phyloP scores from a whole-genome alignment of 2,888 invertebrate species.

The Mythimna lalbum region DNA sequence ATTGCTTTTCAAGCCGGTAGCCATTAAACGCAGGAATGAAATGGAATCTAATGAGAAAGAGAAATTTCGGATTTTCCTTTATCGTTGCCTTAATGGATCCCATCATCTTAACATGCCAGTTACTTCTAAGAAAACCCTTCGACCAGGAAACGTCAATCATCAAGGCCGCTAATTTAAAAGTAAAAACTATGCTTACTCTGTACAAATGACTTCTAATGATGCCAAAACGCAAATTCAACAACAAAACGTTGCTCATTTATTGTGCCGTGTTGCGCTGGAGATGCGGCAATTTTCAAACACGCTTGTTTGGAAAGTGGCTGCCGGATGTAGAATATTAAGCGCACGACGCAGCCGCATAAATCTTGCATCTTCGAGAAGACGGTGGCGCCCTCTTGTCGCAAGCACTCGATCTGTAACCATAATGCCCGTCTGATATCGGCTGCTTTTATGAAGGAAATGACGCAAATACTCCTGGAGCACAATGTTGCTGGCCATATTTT shows the following conservation, averaged over 20 bases:
- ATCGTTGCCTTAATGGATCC: background rate
- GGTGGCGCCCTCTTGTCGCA: slow-evolving; percentile 71
- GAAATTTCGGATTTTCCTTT: background rate
- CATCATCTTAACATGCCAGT: background rate
- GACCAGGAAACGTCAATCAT: background rate
- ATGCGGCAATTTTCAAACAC: slow-evolving; percentile 79
- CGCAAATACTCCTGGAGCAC: slow-evolving; percentile 45
- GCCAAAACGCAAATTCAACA: slow-evolving; percentile 34
- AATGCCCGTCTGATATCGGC: slow-evolving; percentile 51
- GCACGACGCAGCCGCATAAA: slow-evolving; percentile 77
- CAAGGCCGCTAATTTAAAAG: background rate
- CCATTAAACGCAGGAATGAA: slow-evolving; percentile 7
- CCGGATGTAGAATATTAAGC: slow-evolving; percentile 79
- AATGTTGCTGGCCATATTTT: slow-evolving; percentile 42
- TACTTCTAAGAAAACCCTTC: background rate
- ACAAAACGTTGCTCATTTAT: slow-evolving; percentile 62
- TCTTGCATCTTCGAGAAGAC: slow-evolving; percentile 71
- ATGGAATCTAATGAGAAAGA: slow-evolving; percentile 1
- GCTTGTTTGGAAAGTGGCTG: slow-evolving; percentile 78
- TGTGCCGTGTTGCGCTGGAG: slow-evolving; percentile 64
- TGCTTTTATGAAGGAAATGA: slow-evolving; percentile 58
- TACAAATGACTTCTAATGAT: slow-evolving; percentile 25
- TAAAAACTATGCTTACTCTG: background rate
- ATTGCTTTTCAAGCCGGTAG: slow-evolving; percentile 1
- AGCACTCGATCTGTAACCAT: slow-evolving; percentile 58